A percentile compares a stretch with the other conserved stretches of the same genome.
Conservation (phyloP, 2,797 vertebrate genomes). For the Anguilla obscura region DNA sequence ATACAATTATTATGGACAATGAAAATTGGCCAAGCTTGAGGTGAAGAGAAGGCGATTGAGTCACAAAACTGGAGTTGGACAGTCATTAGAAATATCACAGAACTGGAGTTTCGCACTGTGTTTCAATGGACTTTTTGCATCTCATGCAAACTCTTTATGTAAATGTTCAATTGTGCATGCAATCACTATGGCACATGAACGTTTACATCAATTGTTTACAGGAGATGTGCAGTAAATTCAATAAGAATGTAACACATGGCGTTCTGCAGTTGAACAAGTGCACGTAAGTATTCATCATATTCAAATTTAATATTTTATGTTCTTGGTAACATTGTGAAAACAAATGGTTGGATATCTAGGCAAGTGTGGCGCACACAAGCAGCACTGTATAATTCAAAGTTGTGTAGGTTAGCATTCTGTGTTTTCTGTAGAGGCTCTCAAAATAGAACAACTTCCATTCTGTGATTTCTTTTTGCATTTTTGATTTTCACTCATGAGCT, state of each 20-base stretch:
- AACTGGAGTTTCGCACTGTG: too few species aligned
- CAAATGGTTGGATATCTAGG: not conserved
- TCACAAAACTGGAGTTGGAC: too few species aligned
- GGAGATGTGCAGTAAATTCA: not conserved
- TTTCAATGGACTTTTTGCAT: too few species aligned
- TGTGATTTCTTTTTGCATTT: slow-evolving; percentile 1
- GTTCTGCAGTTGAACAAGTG: not conserved
- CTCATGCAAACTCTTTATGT: too few species aligned
- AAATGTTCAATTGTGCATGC: too few species aligned
- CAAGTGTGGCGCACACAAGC: not conserved
- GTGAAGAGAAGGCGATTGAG: too few species aligned
- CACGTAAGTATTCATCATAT: not conserved
- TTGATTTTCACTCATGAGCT: slow-evolving; percentile 16
- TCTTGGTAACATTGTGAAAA: not conserved
- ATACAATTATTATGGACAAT: too few species aligned
- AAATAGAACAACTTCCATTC: slow-evolving; percentile 16
- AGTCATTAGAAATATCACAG: too few species aligned
- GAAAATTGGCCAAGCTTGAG: too few species aligned
- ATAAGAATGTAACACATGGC: not conserved
- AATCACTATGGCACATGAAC: not conserved
- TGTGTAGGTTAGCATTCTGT: not conserved
- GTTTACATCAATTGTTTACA: not conserved
- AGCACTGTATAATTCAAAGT: not conserved
- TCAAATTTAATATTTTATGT: not conserved
- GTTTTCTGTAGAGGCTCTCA: not conserved